These are phyloP conservation scores for Pristionchus mayeri DNA, from an alignment of 2,888 invertebrate species.

Conservation along the genomic window DNA sequence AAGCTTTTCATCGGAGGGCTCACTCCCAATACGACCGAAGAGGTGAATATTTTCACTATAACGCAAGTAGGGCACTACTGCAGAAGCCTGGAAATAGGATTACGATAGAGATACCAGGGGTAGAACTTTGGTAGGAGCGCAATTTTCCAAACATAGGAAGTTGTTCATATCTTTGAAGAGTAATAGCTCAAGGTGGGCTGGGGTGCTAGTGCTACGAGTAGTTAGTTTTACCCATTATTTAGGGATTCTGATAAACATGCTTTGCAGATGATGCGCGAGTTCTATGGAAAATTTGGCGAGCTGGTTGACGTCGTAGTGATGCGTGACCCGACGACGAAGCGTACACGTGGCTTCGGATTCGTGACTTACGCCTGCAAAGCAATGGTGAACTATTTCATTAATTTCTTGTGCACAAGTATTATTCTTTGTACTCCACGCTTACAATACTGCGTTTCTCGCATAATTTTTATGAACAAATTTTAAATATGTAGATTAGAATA, in stretches of 20 bases:
- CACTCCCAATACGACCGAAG: constrained; percentile 64
- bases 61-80: too few relatives aligned
- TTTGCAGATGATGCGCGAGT: constrained; percentile 52
- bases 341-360: constrained; percentile 96
- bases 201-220: too few relatives aligned
- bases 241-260: neutral
- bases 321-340: constrained; percentile 93
- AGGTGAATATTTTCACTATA: constrained; percentile 47
- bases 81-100: too few relatives aligned
- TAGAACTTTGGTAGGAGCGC: too few relatives aligned
- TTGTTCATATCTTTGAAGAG: too few relatives aligned
- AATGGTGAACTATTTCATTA: constrained; percentile 52
- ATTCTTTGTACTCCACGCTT: neutral
- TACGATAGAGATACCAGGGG: too few relatives aligned
- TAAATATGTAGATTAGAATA: too few relatives aligned
- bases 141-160: too few relatives aligned
- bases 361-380: constrained; percentile 87
- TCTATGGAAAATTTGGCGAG: constrained; percentile 86
- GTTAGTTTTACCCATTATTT: too few relatives aligned
- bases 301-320: constrained; percentile 96
- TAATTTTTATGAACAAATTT: too few relatives aligned
- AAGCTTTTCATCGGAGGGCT: constrained; percentile 68
- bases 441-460: neutral
- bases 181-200: too few relatives aligned
- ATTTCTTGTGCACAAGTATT: neutral